Percentiles rank a stretch among this genome's conserved stretches.
Evolutionary conservation across 2,888 invertebrate species (phyloP).

Genomic region (Poecilus cupreus): DNA sequence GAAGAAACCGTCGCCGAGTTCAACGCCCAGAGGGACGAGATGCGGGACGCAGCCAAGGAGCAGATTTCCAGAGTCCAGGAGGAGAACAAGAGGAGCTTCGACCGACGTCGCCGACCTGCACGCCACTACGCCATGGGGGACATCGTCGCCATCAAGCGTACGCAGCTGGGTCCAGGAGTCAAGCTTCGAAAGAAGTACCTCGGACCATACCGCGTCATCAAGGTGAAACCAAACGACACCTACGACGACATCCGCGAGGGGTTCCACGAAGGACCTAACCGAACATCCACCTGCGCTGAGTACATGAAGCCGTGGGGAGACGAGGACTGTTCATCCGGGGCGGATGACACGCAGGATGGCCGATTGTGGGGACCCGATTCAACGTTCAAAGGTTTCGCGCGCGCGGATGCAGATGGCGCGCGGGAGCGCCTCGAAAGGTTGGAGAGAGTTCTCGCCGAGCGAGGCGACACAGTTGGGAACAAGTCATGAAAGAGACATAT

Average conservation of each 20-base stretch:
- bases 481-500: no score
- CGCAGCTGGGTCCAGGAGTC: neutral
- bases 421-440: neutral
- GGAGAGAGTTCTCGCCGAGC: no score
- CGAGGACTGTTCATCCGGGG: conserved; percentile 8
- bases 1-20: no score
- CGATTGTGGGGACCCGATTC: neutral
- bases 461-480: no score
- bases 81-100: no score
- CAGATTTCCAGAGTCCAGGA: no score
- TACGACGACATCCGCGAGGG: conserved; percentile 4
- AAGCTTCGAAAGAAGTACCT: neutral
- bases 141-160: conserved; percentile 2
- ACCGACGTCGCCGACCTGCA: no score
- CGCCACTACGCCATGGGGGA: neutral
- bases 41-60: no score
- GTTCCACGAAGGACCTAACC: neutral
- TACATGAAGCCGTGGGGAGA: neutral
- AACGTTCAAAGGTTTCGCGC: neutral
- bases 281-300: neutral
- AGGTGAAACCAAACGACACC: no score
- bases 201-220: conserved; percentile 4
- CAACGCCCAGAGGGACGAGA: no score
- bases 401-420: neutral
- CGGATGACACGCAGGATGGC: conserved; percentile 12